phyloP scores from a whole-genome alignment of 2,113 vertebrate species.

The Platysteira castanea region DNA sequence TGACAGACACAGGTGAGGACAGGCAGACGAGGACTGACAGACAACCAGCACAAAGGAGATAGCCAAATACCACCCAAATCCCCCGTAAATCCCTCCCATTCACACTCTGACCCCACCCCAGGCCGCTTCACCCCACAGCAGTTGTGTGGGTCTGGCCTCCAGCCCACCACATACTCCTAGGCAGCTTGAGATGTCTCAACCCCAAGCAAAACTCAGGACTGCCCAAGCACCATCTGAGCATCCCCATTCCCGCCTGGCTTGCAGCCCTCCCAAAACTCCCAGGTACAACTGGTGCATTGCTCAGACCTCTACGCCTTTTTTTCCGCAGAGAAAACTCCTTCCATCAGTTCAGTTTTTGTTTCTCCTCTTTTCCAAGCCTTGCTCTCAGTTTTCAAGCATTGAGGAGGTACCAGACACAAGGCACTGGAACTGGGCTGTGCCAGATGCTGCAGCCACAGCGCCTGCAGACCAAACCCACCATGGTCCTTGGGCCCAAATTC shows the following conservation, averaged over 20 bases:
- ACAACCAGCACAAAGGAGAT: not conserved
- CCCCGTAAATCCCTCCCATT: accelerated
- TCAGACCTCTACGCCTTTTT: not conserved
- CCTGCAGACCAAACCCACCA: not conserved
- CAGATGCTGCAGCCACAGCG: slow-evolving; percentile 67
- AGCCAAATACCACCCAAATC: not conserved
- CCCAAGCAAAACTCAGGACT: not conserved
- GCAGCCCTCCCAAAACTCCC: accelerated
- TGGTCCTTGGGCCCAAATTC: slow-evolving; percentile 71
- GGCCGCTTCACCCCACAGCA: not conserved
- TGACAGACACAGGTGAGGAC: not conserved
- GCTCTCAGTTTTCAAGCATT: not conserved
- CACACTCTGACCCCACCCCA: not conserved
- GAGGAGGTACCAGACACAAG: not conserved
- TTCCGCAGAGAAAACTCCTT: not conserved
- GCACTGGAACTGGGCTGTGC: not conserved
- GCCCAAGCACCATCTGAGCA: not conserved
- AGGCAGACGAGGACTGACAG: not conserved
- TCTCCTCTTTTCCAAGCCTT: not conserved
- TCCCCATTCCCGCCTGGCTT: accelerated
- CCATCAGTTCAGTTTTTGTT: not conserved
- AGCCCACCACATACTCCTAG: not conserved
- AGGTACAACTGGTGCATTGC: not conserved
- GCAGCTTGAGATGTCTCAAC: not conserved
- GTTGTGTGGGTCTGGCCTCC: accelerated